phyloP scores from a whole-genome alignment of 2,113 vertebrate genomes.

The Protobothrops flavoviridis region DNA sequence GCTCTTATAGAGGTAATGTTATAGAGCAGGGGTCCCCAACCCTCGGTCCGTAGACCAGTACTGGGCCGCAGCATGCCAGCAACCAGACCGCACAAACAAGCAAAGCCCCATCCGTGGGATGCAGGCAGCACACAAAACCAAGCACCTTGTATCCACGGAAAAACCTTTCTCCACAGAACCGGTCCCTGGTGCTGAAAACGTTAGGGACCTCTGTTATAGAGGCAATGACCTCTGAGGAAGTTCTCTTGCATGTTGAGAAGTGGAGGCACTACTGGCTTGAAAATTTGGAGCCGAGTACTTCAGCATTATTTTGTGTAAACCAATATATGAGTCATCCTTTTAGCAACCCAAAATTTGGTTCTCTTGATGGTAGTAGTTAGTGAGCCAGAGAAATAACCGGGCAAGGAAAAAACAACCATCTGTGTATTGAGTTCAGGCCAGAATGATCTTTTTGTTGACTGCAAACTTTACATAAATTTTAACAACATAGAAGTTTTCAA shows the following conservation, averaged over 20 bases:
- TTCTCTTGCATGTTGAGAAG: not conserved
- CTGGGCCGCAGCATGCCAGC: too few species aligned
- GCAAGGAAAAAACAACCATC: not conserved
- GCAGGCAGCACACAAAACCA: too few species aligned
- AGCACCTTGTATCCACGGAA: too few species aligned
- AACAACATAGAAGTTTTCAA: not conserved
- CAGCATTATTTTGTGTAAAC: not conserved
- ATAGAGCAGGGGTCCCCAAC: not conserved
- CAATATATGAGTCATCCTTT: not conserved
- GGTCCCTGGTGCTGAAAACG: too few species aligned
- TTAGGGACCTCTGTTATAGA: not conserved
- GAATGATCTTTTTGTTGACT: not conserved
- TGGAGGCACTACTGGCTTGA: not conserved
- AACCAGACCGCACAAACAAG: too few species aligned
- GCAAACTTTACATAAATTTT: not conserved
- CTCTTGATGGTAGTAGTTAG: not conserved
- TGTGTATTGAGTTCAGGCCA: not conserved
- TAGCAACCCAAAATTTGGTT: not conserved
- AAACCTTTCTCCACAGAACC: too few species aligned
- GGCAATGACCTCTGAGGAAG: not conserved
- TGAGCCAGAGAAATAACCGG: not conserved
- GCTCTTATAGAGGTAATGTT: not conserved
- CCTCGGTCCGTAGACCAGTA: too few species aligned
- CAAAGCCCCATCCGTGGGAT: too few species aligned
- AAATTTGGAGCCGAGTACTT: not conserved